Evolutionary conservation across 2,888 invertebrate genomes (phyloP).

Genomic region (Spisula solida): DNA sequence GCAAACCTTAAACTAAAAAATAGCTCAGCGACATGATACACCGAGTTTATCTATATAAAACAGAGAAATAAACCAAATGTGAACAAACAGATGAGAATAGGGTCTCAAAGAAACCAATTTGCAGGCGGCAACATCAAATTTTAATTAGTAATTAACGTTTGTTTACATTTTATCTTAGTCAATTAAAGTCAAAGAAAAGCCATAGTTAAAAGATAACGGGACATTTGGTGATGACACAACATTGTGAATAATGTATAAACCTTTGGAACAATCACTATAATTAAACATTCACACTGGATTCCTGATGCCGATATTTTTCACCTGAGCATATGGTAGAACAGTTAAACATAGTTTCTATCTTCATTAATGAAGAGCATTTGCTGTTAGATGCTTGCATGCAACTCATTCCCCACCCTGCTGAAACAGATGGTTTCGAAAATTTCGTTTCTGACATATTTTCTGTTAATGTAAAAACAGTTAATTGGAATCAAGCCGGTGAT

Average conservation of each 20-base stretch:
- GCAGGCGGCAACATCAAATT: constrained; percentile 57
- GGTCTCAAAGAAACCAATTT: constrained; percentile 69
- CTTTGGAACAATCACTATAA: constrained; percentile 36
- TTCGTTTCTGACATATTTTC: constrained; percentile 39
- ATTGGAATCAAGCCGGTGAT: constrained; percentile 14
- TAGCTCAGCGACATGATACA: neutral
- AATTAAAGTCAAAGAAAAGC: constrained; percentile 56
- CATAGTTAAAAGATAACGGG: constrained; percentile 43
- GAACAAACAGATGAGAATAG: constrained; percentile 56
- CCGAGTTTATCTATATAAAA: constrained; percentile 18
- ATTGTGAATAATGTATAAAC: constrained; percentile 40
- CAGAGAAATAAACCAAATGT: constrained; percentile 58
- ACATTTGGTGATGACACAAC: constrained; percentile 28
- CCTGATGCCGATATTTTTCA: constrained; percentile 18
- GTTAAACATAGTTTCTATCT: constrained; percentile 50
- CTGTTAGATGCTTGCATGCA: constrained; percentile 36
- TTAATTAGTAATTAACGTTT: constrained; percentile 61
- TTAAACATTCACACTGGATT: constrained; percentile 29
- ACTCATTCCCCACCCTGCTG: neutral
- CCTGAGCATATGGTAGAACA: constrained; percentile 52
- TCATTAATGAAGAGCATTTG: constrained; percentile 36
- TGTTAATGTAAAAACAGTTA: constrained; percentile 39
- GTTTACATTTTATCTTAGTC: constrained; percentile 66
- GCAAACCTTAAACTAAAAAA: constrained; percentile 7
- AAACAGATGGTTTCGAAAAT: constrained; percentile 35